These are phyloP conservation scores for Elmis aenea DNA, from an alignment of 2,888 invertebrate species.

Conservation along the genomic window DNA sequence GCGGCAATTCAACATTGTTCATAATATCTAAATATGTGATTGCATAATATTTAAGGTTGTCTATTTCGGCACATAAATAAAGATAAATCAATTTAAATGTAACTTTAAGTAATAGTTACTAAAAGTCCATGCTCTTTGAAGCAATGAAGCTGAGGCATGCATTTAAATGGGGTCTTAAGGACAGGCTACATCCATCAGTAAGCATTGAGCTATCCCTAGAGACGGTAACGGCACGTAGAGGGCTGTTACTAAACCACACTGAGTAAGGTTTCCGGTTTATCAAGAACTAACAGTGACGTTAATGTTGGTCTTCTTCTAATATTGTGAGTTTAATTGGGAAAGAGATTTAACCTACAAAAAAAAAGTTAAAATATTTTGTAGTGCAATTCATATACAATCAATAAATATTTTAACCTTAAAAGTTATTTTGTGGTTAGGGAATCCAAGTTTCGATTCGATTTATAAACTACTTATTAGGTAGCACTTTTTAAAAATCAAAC, in stretches of 20 bases:
- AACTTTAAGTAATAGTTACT: constrained; percentile 17
- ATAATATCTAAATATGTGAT: too few relatives aligned
- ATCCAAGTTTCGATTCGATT: too few relatives aligned
- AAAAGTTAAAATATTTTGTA: too few relatives aligned
- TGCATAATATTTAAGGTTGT: not conserved
- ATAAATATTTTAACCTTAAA: too few relatives aligned
- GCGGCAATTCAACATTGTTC: too few relatives aligned
- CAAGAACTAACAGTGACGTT: constrained; percentile 12
- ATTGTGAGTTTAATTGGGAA: too few relatives aligned
- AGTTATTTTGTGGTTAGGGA: too few relatives aligned
- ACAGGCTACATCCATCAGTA: constrained; percentile 41
- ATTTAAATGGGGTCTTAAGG: constrained; percentile 43
- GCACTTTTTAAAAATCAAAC: too few relatives aligned
- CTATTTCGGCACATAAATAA: not conserved
- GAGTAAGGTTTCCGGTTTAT: constrained; percentile 14
- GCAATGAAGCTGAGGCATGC: constrained; percentile 39
- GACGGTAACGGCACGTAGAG: constrained; percentile 31
- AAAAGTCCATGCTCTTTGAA: constrained; percentile 25
- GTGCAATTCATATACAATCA: too few relatives aligned
- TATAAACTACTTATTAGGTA: too few relatives aligned
- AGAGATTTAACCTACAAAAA: too few relatives aligned
- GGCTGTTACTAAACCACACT: constrained; percentile 14
- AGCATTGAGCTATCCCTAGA: constrained; percentile 33
- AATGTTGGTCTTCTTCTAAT: constrained; percentile 18
- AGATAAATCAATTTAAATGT: not conserved